Evolutionary conservation across 2,797 vertebrate species (phyloP).

Genomic region (Myotis findleyi): DNA sequence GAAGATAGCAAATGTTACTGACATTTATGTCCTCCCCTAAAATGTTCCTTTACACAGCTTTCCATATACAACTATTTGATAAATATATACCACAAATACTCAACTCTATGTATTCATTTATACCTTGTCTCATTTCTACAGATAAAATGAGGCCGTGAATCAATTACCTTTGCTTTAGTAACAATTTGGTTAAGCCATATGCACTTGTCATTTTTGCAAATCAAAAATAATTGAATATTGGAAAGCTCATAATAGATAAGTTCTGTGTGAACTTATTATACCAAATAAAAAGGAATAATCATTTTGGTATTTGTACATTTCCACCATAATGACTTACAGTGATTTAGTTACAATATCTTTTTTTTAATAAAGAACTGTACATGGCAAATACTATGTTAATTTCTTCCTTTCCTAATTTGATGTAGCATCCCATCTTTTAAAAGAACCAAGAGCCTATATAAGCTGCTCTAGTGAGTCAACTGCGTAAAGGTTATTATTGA

Average conservation of each 20-base stretch:
- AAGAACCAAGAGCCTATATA: not conserved
- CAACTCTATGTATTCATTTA: not conserved
- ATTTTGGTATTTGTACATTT: not conserved
- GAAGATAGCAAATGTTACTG: not conserved
- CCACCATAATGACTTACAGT: not conserved
- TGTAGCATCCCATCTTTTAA: not conserved
- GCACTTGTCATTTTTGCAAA: not conserved
- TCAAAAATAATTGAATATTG: constrained; percentile 10
- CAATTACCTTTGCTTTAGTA: not conserved
- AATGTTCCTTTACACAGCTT: not conserved
- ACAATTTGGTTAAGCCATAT: not conserved
- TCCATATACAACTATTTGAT: not conserved
- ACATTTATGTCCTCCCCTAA: not conserved
- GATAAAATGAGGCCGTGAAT: not conserved
- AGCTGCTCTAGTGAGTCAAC: not conserved
- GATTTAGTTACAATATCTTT: not conserved
- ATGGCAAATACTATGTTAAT: not conserved
- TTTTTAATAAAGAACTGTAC: not conserved
- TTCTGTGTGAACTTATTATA: not conserved
- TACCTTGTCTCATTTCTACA: not conserved
- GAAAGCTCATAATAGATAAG: not conserved
- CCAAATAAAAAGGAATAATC: constrained; percentile 9
- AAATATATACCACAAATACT: not conserved
- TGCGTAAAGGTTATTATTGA: not conserved
- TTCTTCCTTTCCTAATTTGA: constrained; percentile 3